Conservation (phyloP, 2,113 vertebrate species). For the Microtus oregoni region DNA sequence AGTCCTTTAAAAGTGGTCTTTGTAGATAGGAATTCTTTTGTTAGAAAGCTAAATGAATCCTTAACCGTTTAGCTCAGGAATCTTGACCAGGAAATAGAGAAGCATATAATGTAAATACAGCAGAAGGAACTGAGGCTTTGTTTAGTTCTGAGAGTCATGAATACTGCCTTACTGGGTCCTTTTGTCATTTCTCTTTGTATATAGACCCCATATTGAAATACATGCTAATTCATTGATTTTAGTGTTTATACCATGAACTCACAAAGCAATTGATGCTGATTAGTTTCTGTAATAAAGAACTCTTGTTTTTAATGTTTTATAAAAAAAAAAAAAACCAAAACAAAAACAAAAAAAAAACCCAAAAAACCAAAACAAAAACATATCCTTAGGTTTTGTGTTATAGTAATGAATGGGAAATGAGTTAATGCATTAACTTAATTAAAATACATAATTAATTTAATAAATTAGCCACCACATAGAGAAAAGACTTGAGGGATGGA, state of each 20-base stretch:
- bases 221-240: constrained; percentile 49
- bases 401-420: too few relatives aligned
- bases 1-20: background rate
- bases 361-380: too few relatives aligned
- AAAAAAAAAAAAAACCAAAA: background rate
- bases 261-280: constrained; percentile 5
- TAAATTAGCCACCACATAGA: too few relatives aligned
- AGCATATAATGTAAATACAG: background rate
- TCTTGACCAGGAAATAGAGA: background rate
- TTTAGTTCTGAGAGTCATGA: constrained; percentile 28
- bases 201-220: constrained; percentile 47
- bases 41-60: background rate
- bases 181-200: constrained; percentile 36
- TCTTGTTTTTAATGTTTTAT: constrained; percentile 56
- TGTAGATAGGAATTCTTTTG: background rate
- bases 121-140: constrained; percentile 7
- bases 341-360: too few relatives aligned
- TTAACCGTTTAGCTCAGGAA: constrained; percentile 15
- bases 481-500: background rate
- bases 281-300: constrained; percentile 45
- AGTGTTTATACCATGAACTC: constrained; percentile 50
- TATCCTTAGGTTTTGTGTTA: too few relatives aligned
- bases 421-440: too few relatives aligned
- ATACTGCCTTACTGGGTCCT: background rate
- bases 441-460: too few relatives aligned